Evolutionary conservation across 1,140 invertebrate species (phyloP), one percentile per base, ranked within the genome.

Genomic region (Zophobas morio): DNA sequence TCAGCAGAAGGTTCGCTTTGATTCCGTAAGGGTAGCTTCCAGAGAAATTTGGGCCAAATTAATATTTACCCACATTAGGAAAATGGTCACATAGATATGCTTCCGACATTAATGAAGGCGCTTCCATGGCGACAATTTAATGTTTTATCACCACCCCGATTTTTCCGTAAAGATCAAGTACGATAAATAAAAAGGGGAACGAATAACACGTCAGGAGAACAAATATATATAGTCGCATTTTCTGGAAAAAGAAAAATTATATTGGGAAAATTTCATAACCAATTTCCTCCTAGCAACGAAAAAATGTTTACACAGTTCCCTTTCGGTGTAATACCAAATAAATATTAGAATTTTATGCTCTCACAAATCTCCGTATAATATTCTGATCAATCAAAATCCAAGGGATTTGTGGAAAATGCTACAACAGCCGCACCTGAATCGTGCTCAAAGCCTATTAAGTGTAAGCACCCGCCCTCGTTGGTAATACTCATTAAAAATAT

Each of bases 401-500:
- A 36, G n/a, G 39, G 39, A 66, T 66, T 40, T 4, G 6, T 5
- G 6, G 6, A 40, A 33, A 66, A 66, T 42, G 42, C 32, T 32
- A 42, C 37, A 20, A 66, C 33, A 32, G 60, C 37, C 57, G 2
- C 57, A 56, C 57, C 57, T 63, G 57, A 63, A n/a, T 63, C 60
- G 60, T 66, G 60, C 39, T 32, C 37, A 42, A 66, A 66, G 57
- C 57, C 57, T 63, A 39, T 63, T 63, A 63, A 57, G 2, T 5
- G 33, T 8, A 3, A 37, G 60, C 60, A 66, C 39, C 20, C n/a
- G 6, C 37, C 37, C 60, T 47, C n/a, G 20, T 20, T 20, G 20
- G 36, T 42, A 66, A 66, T 66, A 66, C 33, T 66, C 60, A 66
- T 66, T 66, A 66, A 66, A 66, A 66, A 66, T 46, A 66, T 66